phyloP scores from a whole-genome alignment of 37 sponge, comb jelly and placozoan genomes.

The Halisarca cf. caerulea region DNA sequence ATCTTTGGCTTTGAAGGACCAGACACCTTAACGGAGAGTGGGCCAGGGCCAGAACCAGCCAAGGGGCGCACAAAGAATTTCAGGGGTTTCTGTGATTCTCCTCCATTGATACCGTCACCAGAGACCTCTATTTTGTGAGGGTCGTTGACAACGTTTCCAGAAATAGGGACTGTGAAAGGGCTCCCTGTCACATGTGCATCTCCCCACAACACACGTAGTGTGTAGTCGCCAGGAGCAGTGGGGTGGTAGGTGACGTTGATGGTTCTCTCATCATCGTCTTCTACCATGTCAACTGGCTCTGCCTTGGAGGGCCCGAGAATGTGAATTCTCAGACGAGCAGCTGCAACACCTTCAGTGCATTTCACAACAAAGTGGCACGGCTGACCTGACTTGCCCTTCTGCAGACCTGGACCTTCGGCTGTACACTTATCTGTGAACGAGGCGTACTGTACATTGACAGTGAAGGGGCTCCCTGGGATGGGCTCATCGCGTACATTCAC shows the following conservation, averaged over 20 bases:
- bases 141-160: conserved; percentile 71
- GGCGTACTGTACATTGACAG: conserved; percentile 72
- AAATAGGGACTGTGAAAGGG: conserved; percentile 77
- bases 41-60: conserved; percentile 84
- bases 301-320: conserved; percentile 84
- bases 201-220: conserved; percentile 79
- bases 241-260: conserved; percentile 82
- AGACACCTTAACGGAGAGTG: conserved; percentile 69
- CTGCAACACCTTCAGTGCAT: conserved; percentile 63
- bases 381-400: conserved; percentile 62
- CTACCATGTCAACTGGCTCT: conserved; percentile 83
- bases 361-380: conserved; percentile 63
- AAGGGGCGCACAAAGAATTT: conserved; percentile 66
- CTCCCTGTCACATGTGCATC: conserved; percentile 86
- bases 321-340: conserved; percentile 75
- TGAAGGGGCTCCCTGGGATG: conserved; percentile 78
- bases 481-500: conserved; percentile 75
- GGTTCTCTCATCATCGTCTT: conserved; percentile 52
- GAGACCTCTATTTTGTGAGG: conserved; percentile 55
- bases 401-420: conserved; percentile 76
- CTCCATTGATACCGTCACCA: conserved; percentile 72
- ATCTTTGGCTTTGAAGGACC: conserved; percentile 89
- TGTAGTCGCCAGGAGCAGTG: conserved; percentile 85
- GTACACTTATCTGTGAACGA: conserved; percentile 81
- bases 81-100: conserved; percentile 53